A percentile compares a stretch with the other conserved stretches of the same genome.
These are phyloP conservation scores for Platypus cylindrus DNA, from an alignment of 2,888 invertebrate species.

Conservation along the genomic window DNA sequence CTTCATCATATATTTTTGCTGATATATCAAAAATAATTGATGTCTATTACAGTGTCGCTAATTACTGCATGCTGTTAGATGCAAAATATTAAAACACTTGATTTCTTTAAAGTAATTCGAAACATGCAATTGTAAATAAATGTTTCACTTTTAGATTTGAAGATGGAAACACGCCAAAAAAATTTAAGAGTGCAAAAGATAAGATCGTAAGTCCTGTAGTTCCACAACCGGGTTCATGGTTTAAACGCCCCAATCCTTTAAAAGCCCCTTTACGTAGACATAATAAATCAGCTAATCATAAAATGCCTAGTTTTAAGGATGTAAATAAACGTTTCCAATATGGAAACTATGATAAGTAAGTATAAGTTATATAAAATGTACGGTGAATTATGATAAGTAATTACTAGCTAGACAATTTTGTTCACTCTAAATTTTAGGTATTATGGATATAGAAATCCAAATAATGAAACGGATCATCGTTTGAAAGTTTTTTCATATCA, in stretches of 20 bases:
- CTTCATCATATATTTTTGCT: too few species aligned
- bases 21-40: too few species aligned
- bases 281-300: slow-evolving; percentile 34
- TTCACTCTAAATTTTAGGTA: slow-evolving; percentile 55
- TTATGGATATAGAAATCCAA: slow-evolving; percentile 85
- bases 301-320: slow-evolving; percentile 53
- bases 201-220: slow-evolving; percentile 88
- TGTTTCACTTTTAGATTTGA: slow-evolving; percentile 34
- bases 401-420: not conserved
- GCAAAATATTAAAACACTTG: too few species aligned
- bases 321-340: slow-evolving; percentile 76
- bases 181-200: slow-evolving; percentile 61
- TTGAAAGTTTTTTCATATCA: slow-evolving; percentile 68
- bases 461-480: slow-evolving; percentile 70
- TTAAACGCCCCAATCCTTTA: slow-evolving; percentile 41
- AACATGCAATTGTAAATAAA: not conserved
- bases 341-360: slow-evolving; percentile 85
- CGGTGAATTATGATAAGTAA: slow-evolving; percentile 5
- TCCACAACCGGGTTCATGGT: slow-evolving; percentile 77
- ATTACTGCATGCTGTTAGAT: too few species aligned
- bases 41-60: too few species aligned
- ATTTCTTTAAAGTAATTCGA: too few species aligned
- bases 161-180: slow-evolving; percentile 42
- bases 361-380: slow-evolving; percentile 5
- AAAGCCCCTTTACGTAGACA: slow-evolving; percentile 32